These are phyloP conservation scores for Dryoscopus gambensis DNA, from an alignment of 2,113 vertebrate genomes.

Conservation along the genomic window DNA sequence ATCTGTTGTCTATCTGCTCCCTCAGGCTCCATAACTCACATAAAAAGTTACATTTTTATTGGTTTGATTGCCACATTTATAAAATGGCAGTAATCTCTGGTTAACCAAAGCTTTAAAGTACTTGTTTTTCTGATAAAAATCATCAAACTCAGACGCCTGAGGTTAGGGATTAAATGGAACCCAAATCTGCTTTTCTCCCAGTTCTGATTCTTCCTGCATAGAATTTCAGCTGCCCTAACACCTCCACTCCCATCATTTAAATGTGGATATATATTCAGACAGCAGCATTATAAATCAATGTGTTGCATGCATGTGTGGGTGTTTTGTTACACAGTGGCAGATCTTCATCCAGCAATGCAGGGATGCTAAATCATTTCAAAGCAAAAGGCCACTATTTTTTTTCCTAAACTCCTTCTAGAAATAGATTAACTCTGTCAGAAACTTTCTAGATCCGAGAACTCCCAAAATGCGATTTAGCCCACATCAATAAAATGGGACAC, in stretches of 20 bases:
- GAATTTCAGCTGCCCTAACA: background rate
- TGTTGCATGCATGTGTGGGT: background rate
- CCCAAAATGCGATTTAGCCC: background rate
- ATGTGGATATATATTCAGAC: background rate
- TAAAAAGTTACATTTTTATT: background rate
- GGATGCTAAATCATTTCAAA: conserved; percentile 2
- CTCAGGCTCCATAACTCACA: background rate
- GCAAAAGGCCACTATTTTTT: background rate
- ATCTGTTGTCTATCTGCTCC: background rate
- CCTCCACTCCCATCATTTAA: background rate
- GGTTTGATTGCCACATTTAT: background rate
- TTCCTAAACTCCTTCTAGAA: background rate
- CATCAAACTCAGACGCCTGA: background rate
- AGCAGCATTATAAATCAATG: background rate
- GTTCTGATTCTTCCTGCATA: background rate
- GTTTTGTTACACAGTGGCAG: background rate
- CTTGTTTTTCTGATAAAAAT: background rate
- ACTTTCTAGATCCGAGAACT: background rate
- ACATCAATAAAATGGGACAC: background rate
- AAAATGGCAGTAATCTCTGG: background rate
- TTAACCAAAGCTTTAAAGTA: background rate
- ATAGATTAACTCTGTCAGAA: background rate
- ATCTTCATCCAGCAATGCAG: background rate
- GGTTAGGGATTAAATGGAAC: background rate
- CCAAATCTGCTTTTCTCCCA: background rate